Base-by-base conservation (phyloP, 2,888 invertebrate species). In the Cantharis nigra region DNA sequence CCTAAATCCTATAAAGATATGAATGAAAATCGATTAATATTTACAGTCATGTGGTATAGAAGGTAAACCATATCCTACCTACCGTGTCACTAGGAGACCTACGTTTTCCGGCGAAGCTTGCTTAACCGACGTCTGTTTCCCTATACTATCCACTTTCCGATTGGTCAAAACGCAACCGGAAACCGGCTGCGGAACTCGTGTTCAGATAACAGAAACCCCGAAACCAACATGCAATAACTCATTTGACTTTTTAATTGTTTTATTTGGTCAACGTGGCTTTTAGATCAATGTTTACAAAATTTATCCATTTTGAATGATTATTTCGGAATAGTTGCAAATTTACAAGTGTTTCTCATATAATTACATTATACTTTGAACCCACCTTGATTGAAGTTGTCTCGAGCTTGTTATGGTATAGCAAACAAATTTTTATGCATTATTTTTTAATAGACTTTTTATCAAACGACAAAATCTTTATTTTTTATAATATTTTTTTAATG, bases 161-260 rank as follows among this genome's bases (percentile, higher is more conserved):
- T 80, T 78, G 81, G 80, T 74, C 75, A 79, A 74, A 79, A 78
- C 82, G 80, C 80, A 80, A 80, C 79, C 80, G 82, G 82, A 83
- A 83, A 82, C 80, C 81, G 77, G 76, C 77, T 71, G 64, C 82
- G 82, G 80, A 80, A 81, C 78, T 77, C 75, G 78, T 79, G 80
- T 80, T 80, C 80, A 81, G 82, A 82, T 82, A 82, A 80, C 81
- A 77, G 76, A 78, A 77, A 77, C 80, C 80, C 79, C 80, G 79
- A 81, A 81, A 80, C 81, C 82, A 78, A 80, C 80, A 78, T 80
- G 80, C 82, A 82, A 82, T 83, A 82, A 82, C 81, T 83, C 82
- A 83, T 82, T 81, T 81, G 82, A 80, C 81, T 83, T 82, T 82
- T 81, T 82, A 82, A 83, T 82, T 82, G 82, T 80, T 81, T 79